phyloP scores from a whole-genome alignment of 2,888 invertebrate genomes.

The Gymnoscelis rufifasciata region DNA sequence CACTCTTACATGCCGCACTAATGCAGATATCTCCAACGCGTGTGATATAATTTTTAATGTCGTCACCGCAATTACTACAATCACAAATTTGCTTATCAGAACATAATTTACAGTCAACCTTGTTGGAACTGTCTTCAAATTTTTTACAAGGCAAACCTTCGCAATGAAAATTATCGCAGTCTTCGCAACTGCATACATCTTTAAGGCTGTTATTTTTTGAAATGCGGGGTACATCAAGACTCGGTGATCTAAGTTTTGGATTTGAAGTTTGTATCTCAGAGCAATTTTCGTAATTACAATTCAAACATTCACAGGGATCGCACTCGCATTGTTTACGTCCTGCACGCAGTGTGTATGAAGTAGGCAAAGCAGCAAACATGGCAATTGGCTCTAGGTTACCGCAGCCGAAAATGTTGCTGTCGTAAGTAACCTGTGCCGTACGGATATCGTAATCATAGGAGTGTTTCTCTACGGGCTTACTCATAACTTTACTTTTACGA shows the following conservation, averaged over 20 bases:
- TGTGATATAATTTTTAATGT: no score
- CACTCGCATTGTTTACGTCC: conserved; percentile 31
- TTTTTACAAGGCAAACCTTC: no score
- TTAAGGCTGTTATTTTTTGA: no score
- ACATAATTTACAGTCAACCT: no score
- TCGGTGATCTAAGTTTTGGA: background rate
- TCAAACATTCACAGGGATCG: conserved; percentile 41
- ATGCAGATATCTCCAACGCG: no score
- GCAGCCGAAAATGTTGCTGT: conserved; percentile 2
- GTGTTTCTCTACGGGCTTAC: conserved; percentile 43
- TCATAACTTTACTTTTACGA: conserved; percentile 36
- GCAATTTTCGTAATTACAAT: conserved; percentile 33
- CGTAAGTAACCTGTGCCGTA: conserved; percentile 26
- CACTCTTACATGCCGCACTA: no score
- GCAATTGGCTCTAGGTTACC: conserved; percentile 32
- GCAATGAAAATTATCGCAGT: no score
- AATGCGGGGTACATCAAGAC: background rate
- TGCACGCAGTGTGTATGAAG: conserved; percentile 23
- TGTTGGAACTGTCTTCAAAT: no score
- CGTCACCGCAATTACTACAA: no score
- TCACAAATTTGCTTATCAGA: no score
- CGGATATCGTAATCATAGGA: conserved; percentile 47
- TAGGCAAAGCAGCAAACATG: conserved; percentile 38
- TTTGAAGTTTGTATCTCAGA: background rate
- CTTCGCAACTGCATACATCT: no score